Evolutionary conservation across 2,113 vertebrate genomes (phyloP), one percentile per base, ranked within the genome.

Genomic region (Podarcis muralis): DNA sequence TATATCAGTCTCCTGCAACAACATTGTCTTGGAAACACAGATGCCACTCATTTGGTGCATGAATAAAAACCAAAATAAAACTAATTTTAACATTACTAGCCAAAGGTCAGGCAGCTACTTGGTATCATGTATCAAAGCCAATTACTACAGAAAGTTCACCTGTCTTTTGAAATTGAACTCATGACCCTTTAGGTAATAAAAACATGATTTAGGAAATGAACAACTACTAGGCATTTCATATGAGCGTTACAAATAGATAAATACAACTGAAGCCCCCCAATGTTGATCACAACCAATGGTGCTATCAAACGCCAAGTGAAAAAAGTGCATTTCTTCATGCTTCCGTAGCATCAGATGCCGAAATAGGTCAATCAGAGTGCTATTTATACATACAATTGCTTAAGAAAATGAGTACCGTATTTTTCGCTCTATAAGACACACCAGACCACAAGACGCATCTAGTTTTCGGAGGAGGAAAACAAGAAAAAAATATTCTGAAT

Each of bases 51-150:
- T 37, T 48, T 2, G 88, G 62, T 68, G 83, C 30, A 75, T 23
- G 89, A 93, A 68, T 83, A 77, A 88, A 83, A 77, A 83, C 53
- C 71, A 88, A 85, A 94, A 87, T 57, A 91, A 0, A 20, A 74
- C 87, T 93, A 82, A 76, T 90, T 35, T 80, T 88, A 89, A 4
- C 81, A 88, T 25, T 11, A 81, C 86, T 88, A 91, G 30, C 81
- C 32, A 82, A 87, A 43, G 76, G 35, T 22, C 66, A 90, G 87
- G 11, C 23, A 89, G 86, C 25, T 76, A 87, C 72, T 12, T 43
- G 6, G 25, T 1, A 16, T 78, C n/a, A 66, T 37, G 59, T 76
- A 62, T 85, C 78, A 90, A 92, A 94, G 69, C 12, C 78, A 90
- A 84, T 83, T 18, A 16, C 57, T 86, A 82, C 22, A 82, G n/a